Evolutionary conservation across 2,888 invertebrate genomes (phyloP), one percentile per base, ranked within the genome.

Genomic region (Aromia moschata): DNA sequence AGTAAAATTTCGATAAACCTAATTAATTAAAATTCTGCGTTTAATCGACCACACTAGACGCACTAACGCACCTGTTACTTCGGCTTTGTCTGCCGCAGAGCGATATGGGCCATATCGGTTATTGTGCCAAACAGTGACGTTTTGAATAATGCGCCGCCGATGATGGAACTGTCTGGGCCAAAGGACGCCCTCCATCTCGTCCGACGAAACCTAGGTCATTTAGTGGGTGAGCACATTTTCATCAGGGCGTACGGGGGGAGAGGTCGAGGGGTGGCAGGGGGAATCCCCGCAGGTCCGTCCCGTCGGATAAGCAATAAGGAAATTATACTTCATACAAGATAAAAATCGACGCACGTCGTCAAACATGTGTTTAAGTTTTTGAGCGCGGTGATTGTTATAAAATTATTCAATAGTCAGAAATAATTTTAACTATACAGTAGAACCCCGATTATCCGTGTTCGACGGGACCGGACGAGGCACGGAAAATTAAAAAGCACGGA

Each of bases 61-160:
- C 30, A 46, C 38, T 41, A 51, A 44, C 20, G 45, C 64, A 61
- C 64, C 64, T 64, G 64, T 64, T 64, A 58, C 61, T 56, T 55
- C 56, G 16, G 18, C 56, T 59, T 55, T 60, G 61, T 55, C 61
- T 44, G 51, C 20, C 33, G 16, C 33, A 11, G 25, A 20, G 49
- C 20, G 44, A 58, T 55, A 49, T 37, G 45, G 38, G 25, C 51
- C 57, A 61, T 64, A 64, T 61, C 60, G 64, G 64, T 64, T 61
- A 61, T 61, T 56, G 57, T 64, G 64, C 55, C 59, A 58, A 54
- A 57, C 53, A 51, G 45, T 64, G 61, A 64, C 64, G 46, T 61
- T 61, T 59, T 59, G 55, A 61, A 59, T 64, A 64, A 64, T 61
- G 55, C 44, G 17, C 37, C 33, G 30, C 55, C 55, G 61, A 64